Evolutionary conservation across 2,888 invertebrate genomes (phyloP).

Genomic region (Calliopum simillimum): DNA sequence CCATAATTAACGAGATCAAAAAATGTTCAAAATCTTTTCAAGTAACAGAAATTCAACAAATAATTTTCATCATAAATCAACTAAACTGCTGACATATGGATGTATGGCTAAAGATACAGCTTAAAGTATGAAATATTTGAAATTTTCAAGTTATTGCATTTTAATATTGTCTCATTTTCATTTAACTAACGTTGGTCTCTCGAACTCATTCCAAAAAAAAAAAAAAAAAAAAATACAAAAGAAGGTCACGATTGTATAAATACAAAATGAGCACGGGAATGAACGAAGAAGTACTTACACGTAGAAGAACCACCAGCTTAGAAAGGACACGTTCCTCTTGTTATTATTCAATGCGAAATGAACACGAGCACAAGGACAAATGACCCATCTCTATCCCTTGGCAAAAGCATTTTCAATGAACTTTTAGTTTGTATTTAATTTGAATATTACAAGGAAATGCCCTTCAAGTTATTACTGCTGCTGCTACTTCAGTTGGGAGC

Average conservation of each 20-base stretch:
- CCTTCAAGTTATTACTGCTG: background rate
- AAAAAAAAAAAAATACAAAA: background rate
- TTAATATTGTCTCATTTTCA: background rate
- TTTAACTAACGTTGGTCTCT: no score
- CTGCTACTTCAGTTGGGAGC: no score
- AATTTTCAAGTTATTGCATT: background rate
- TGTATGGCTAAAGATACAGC: no score
- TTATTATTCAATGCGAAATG: background rate
- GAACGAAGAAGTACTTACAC: background rate
- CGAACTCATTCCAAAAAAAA: no score
- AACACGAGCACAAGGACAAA: background rate
- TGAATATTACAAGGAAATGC: slow-evolving; percentile 11
- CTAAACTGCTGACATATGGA: no score
- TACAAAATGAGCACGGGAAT: background rate
- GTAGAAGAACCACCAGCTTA: no score
- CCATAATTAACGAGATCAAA: no score
- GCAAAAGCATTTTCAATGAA: background rate
- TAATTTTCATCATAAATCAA: no score
- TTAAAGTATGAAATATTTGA: no score
- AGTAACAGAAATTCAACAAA: no score
- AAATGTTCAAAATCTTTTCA: no score
- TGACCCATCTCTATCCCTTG: background rate
- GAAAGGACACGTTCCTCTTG: slow-evolving; percentile 9
- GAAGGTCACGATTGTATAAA: slow-evolving; percentile 8
- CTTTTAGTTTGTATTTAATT: slow-evolving; percentile 13